Evolutionary conservation across 1,140 invertebrate species (phyloP), one percentile per base, ranked within the genome.

Genomic region (Nymphalis io): DNA sequence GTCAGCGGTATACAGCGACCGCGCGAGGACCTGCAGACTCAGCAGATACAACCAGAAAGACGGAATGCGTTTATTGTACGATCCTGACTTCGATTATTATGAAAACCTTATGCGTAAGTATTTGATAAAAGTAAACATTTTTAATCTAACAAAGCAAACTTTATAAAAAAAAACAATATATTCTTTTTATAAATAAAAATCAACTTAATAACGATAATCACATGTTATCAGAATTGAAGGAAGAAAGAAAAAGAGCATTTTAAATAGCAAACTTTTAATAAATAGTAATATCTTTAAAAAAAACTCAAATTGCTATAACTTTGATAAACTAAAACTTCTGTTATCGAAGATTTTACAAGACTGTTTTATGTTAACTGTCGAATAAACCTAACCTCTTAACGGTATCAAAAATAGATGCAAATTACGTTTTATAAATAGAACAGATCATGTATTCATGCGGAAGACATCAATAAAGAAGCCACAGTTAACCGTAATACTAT

Each of bases 1-100:
- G 82, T 97, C 96, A 46, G 96, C 96, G 0, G 96, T 97, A 51
- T 98, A 97, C 85, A 97, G 96, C 63, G 96, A 97, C 78, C 93
- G 96, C 33, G 96, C 95, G 80, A 93, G 96, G 68, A 96, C 95
- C 27, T 98, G 97, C 84, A 93, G 96, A 40, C 93, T 98, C 21
- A 97, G 96, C 79, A 93, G 96, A 80, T 97, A 96, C 85, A 97
- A 97, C 89, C 96, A 97, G 87, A 94, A 95, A 64, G 96, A 97
- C 81, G 96, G 96, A n/a, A 96, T 96, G 93, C 93, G 96, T 67
- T 95, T 98, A 61, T 95, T 97, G 66, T 97, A 97, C 80, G 97
- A 98, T 86, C 95, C 96, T 0, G 96, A 97, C 86, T 97, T 96
- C 87, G 96, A 98, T 91, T 98, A 97, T 85, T 98, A 97, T 81